These are phyloP conservation scores for Drosophila tristis DNA, from an alignment of 1,140 invertebrate species.

Conservation along the genomic window DNA sequence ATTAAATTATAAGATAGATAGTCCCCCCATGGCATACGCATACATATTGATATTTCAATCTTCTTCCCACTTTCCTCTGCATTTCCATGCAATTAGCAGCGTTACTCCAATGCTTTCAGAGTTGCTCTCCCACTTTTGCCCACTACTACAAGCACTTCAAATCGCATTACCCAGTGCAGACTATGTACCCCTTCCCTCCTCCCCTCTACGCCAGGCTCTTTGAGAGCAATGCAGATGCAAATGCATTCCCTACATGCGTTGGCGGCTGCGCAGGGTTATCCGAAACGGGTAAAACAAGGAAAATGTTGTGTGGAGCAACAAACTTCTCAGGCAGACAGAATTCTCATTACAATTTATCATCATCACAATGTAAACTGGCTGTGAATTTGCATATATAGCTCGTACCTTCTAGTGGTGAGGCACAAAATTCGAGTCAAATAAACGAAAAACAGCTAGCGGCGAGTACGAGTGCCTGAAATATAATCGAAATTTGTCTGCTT, in stretches of 20 bases:
- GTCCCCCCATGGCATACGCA: slow-evolving; percentile 3
- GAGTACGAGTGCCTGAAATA: too few relatives aligned
- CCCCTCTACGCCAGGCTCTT: slow-evolving; percentile 5
- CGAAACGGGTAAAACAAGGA: not conserved
- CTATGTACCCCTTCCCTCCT: not conserved
- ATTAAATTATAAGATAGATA: slow-evolving; percentile 16
- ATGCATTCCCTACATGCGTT: slow-evolving; percentile 9
- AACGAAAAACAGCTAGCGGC: too few relatives aligned
- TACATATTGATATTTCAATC: too few relatives aligned
- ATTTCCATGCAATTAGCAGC: too few relatives aligned
- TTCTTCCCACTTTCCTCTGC: too few relatives aligned
- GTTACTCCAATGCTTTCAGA: too few relatives aligned
- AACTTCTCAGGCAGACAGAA: not conserved
- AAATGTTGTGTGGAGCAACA: slow-evolving; percentile 13
- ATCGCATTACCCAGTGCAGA: slow-evolving; percentile 19
- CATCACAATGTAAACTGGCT: slow-evolving; percentile 51
- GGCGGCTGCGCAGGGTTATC: not conserved
- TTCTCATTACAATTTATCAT: slow-evolving; percentile 47
- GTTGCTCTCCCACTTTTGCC: too few relatives aligned
- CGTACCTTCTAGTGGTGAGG: not conserved
- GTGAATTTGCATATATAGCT: slow-evolving; percentile 48
- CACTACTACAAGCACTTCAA: not conserved
- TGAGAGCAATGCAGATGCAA: slow-evolving; percentile 27
- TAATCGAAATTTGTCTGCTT: too few relatives aligned
- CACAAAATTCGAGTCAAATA: not conserved